Evolutionary conservation across 2,113 vertebrate species (phyloP).

Genomic region (Bolborhynchus lineola): DNA sequence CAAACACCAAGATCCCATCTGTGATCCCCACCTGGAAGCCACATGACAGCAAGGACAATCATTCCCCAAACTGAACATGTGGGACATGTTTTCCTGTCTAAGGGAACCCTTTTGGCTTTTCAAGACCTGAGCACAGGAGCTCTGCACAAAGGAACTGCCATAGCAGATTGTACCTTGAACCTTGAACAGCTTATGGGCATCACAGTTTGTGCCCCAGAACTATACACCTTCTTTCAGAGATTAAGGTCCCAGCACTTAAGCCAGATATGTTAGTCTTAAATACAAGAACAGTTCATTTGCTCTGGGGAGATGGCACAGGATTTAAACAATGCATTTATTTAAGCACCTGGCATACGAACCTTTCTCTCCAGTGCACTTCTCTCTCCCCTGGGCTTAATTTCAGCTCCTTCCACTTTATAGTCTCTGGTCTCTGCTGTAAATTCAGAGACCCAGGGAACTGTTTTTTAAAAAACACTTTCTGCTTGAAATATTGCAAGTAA

Average conservation of each 20-base stretch:
- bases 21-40: neutral
- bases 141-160: neutral
- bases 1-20: rapidly evolving
- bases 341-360: neutral
- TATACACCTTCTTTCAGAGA: neutral
- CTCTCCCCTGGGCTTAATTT: constrained; percentile 54
- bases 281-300: neutral
- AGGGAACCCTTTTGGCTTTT: neutral
- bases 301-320: neutral
- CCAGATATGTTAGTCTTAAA: neutral
- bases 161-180: neutral
- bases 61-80: neutral
- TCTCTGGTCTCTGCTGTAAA: constrained; percentile 37
- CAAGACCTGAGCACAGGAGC: neutral
- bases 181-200: neutral
- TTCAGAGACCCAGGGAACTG: neutral
- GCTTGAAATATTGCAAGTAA: constrained; percentile 47
- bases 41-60: neutral
- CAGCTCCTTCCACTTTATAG: constrained; percentile 18
- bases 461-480: constrained; percentile 55
- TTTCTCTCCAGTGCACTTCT: constrained; percentile 29
- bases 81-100: neutral
- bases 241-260: neutral
- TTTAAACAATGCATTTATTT: constrained; percentile 47
- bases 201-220: neutral